Evolutionary conservation across 1,140 invertebrate species (phyloP), one percentile per base, ranked within the genome.

Genomic region (Dinoponera quadriceps): DNA sequence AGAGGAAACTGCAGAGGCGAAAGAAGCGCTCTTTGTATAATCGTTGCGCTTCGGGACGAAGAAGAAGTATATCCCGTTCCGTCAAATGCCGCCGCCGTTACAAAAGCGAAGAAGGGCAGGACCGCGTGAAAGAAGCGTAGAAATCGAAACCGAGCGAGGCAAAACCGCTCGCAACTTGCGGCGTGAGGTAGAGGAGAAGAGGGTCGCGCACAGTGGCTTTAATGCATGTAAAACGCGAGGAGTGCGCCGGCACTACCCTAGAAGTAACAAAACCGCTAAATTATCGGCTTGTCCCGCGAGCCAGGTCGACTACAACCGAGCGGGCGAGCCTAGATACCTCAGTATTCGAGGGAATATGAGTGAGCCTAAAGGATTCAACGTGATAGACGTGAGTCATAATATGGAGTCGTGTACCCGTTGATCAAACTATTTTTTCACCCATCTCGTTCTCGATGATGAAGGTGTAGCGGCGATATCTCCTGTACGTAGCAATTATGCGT

Each of bases 211-310:
- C 88, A 68, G 85, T 88, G 86, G 91, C 85, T 91, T 85, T 86
- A 85, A 92, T 91, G 85, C 89, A 91, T 91, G 90, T 92, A 92
- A 92, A 92, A 90, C 88, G 86, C 84, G 83, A 68, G 82, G 65
- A 82, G 82, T 77, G 83, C 83, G 73, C 65, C 80, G 83, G 85
- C 84, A 63, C 69, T 84, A 62, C 33, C 33, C 75, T 62, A 88
- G 88, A 87, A 91, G 87, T 90, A 92, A 92, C 91, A 92, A 92
- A 91, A 91, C 90, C 87, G 84, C 91, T 91, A 92, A 92, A 92
- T 92, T 92, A 92, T 92, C 89, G 91, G 91, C 89, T 91, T 92
- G 91, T 92, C 86, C 87, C 72, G 90, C 29, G n/a, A 72, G 57
- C 20, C 38, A 4, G 48, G 29, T 22, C 51, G 74, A 62, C 59